Percentiles rank a stretch among this genome's conserved stretches.
Evolutionary conservation across 2,888 invertebrate genomes (phyloP).

Genomic region (Caradrina kadenii): DNA sequence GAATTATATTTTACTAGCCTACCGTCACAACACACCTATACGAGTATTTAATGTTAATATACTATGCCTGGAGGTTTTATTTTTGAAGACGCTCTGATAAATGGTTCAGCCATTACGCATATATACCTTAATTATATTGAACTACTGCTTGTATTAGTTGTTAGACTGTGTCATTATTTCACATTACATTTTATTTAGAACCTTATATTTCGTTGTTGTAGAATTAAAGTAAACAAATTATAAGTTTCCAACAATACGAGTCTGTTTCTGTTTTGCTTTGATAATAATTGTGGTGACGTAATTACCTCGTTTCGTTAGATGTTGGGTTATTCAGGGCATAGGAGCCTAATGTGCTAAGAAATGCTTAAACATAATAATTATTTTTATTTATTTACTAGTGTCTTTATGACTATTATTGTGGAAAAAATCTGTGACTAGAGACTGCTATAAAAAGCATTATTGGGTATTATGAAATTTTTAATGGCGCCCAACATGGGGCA

Average conservation of each 20-base stretch:
- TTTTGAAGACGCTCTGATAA: no score
- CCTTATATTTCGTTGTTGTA: constrained; percentile 42
- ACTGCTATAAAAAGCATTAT: no score
- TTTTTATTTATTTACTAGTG: neutral
- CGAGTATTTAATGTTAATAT: no score
- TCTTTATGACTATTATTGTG: no score
- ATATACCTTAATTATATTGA: neutral
- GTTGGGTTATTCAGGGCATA: neutral
- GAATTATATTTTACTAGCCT: no score
- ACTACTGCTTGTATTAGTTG: neutral
- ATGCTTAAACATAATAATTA: neutral
- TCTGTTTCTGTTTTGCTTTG: constrained; percentile 47
- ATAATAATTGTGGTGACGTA: constrained; percentile 28
- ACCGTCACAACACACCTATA: no score
- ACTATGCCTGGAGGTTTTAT: no score
- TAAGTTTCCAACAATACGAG: constrained; percentile 50
- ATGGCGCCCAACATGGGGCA: no score
- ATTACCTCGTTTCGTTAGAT: neutral
- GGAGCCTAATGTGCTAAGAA: neutral
- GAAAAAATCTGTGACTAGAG: no score
- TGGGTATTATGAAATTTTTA: no score
- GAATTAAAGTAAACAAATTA: constrained; percentile 54
- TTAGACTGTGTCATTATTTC: constrained; percentile 9
- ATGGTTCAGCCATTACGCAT: no score
- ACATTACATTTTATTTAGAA: constrained; percentile 11